phyloP scores from a whole-genome alignment of 92 coral and sea anemone genomes.

The Bergia sp. region DNA sequence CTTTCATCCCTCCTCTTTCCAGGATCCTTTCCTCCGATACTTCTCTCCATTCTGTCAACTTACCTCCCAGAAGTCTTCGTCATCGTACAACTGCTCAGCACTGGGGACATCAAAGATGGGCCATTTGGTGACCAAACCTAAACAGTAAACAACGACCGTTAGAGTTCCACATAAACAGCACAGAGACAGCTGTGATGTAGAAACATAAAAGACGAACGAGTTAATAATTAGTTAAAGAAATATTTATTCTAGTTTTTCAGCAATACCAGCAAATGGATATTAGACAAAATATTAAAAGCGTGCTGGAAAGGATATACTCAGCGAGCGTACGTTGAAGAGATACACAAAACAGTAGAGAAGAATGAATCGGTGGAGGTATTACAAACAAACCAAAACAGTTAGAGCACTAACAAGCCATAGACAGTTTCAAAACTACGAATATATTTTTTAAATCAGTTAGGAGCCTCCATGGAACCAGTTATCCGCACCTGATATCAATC shows the following conservation, averaged over 20 bases:
- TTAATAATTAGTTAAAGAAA: too few relatives aligned
- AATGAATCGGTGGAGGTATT: too few relatives aligned
- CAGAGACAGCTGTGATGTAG: too few relatives aligned
- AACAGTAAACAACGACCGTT: too few relatives aligned
- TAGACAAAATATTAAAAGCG: too few relatives aligned
- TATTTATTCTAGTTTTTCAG: too few relatives aligned
- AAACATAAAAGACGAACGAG: too few relatives aligned
- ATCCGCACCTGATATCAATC: conserved; percentile 56
- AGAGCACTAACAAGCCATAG: background rate
- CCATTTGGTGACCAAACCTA: conserved; percentile 73
- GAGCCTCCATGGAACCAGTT: background rate
- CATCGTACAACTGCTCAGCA: conserved; percentile 84
- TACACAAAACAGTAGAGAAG: background rate
- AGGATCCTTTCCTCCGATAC: background rate
- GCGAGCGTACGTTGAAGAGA: background rate
- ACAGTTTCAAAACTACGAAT: background rate
- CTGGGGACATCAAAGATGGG: conserved; percentile 72
- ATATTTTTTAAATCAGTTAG: background rate
- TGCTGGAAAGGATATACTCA: background rate
- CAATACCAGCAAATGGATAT: too few relatives aligned
- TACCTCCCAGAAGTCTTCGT: conserved; percentile 88
- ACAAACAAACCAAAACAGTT: background rate
- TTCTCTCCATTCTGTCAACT: background rate
- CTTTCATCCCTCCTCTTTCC: background rate
- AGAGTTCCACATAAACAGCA: too few relatives aligned